Evolutionary conservation across 2,113 vertebrate species (phyloP).

Genomic region (Rhea americana): DNA sequence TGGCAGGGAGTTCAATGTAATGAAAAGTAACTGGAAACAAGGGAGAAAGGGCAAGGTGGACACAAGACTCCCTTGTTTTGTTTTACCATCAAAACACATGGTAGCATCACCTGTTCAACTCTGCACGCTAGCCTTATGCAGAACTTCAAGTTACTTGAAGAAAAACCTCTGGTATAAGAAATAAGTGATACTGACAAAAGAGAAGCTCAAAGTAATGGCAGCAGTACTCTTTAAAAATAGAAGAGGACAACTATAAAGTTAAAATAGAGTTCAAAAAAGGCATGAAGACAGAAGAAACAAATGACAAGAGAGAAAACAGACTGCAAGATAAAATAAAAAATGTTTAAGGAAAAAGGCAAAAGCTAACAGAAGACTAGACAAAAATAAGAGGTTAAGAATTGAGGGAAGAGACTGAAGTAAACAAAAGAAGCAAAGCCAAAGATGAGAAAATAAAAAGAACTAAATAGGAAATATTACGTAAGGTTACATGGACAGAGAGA

Average conservation of each 20-base stretch:
- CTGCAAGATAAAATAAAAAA: neutral
- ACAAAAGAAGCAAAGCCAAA: neutral
- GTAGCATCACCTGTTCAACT: neutral
- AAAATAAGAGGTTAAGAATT: neutral
- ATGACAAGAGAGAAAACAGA: neutral
- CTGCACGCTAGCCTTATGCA: neutral
- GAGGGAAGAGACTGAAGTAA: neutral
- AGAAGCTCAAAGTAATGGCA: neutral
- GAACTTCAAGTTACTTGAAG: neutral
- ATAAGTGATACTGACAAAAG: neutral
- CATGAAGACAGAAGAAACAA: neutral
- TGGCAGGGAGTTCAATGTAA: neutral
- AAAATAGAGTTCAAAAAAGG: neutral
- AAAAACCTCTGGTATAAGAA: neutral
- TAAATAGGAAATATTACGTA: neutral
- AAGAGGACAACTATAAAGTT: neutral
- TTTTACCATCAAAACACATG: neutral
- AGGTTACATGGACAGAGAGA: neutral
- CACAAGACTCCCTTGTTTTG: neutral
- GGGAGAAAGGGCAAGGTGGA: neutral
- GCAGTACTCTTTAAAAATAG: neutral
- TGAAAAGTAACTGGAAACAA: neutral
- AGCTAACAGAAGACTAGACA: neutral
- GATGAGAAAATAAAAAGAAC: neutral
- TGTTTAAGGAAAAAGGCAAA: neutral